Percentiles rank a stretch among this genome's conserved stretches.
phyloP scores from a whole-genome alignment of 2,888 invertebrate genomes.

The Cylindroiulus punctatus region DNA sequence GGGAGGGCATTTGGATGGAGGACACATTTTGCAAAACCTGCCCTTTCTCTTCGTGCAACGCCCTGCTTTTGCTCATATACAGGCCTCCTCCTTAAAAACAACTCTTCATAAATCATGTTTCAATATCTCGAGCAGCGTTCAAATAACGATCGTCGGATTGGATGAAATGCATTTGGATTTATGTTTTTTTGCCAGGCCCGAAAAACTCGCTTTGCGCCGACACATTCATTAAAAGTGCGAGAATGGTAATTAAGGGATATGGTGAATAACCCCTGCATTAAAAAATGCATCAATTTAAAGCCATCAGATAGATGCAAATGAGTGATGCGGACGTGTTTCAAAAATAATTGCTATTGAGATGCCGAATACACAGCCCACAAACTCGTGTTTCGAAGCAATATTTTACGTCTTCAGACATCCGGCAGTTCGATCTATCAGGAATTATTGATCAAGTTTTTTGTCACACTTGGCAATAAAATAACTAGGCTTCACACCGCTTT shows the following conservation, averaged over 20 bases:
- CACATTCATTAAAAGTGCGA: slow-evolving; percentile 40
- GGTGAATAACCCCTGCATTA: slow-evolving; percentile 3
- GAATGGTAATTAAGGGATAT: slow-evolving; percentile 20
- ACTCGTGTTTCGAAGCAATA: too few relatives aligned
- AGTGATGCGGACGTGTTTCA: slow-evolving; percentile 4
- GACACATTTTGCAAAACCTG: slow-evolving; percentile 13
- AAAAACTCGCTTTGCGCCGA: background rate
- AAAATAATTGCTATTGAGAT: background rate
- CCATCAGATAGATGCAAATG: background rate
- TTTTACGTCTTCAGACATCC: too few relatives aligned
- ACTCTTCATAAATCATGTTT: slow-evolving; percentile 40
- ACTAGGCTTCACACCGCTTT: too few relatives aligned
- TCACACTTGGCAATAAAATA: too few relatives aligned
- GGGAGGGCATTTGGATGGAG: slow-evolving; percentile 47
- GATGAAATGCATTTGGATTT: background rate
- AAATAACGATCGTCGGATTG: slow-evolving; percentile 12
- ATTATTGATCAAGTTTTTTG: too few relatives aligned
- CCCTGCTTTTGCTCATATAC: background rate
- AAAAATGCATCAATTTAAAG: slow-evolving; percentile 1
- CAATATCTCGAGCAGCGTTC: background rate
- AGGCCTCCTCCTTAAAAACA: slow-evolving; percentile 30
- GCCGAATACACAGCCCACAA: background rate
- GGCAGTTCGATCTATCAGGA: too few relatives aligned
- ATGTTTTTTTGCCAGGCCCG: background rate
- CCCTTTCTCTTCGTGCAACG: background rate